Conservation (phyloP, 2,888 invertebrate genomes). For the Ophraella communa region DNA sequence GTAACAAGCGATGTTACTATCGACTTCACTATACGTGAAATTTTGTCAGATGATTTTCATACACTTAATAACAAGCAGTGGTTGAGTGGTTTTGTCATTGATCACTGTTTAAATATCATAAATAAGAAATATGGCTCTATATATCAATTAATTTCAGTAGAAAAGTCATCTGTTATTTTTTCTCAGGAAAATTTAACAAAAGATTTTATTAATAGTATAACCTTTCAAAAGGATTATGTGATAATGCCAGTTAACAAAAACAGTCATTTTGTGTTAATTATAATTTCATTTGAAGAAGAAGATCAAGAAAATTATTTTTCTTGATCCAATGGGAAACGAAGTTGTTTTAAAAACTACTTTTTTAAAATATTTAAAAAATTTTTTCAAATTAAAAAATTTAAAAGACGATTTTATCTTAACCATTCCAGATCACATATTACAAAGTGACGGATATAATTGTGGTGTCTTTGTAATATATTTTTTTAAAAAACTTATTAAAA, state of each 20-base stretch:
- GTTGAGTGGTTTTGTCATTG: conserved; percentile 2
- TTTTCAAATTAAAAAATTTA: neutral
- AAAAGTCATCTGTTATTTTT: conserved; percentile 1
- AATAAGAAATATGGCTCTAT: neutral
- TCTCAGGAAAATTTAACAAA: neutral
- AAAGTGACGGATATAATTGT: conserved; percentile 4
- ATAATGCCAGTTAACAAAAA: neutral
- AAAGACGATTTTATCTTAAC: neutral
- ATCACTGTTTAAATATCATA: conserved; percentile 8
- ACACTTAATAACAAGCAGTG: neutral
- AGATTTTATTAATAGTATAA: neutral
- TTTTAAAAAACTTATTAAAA: neutral
- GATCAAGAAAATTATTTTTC: neutral
- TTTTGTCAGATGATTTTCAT: conserved; percentile 1
- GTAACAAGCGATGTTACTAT: neutral
- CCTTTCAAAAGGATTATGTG: neutral
- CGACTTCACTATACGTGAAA: neutral
- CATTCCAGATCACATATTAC: neutral
- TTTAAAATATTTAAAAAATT: neutral
- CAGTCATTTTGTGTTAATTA: neutral
- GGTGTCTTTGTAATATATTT: conserved; percentile 7
- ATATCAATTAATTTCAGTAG: conserved; percentile 3
- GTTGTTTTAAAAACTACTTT: neutral
- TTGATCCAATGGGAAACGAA: conserved; percentile 1
- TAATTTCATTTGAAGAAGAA: neutral